A percentile compares a stretch with the other conserved stretches of the same genome.
Evolutionary conservation across 2,113 vertebrate species (phyloP).

Genomic region (Amphilophus citrinellus): DNA sequence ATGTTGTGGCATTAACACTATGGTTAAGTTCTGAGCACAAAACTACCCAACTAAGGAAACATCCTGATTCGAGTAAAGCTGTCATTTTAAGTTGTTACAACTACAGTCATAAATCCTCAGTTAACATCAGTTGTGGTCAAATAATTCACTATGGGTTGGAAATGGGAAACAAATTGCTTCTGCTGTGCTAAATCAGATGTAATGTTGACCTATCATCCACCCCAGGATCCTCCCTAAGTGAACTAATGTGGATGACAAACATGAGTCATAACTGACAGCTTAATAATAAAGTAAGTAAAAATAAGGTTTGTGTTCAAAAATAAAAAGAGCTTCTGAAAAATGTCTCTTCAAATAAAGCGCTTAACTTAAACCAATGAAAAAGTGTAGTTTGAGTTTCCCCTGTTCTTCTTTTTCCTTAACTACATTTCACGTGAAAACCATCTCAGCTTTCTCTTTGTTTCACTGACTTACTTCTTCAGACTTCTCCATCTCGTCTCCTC

Average conservation of each 20-base stretch:
- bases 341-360: no score
- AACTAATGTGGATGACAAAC: neutral
- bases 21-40: neutral
- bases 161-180: neutral
- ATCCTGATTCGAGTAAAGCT: neutral
- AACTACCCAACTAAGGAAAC: fast-evolving
- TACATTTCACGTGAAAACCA: no score
- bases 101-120: neutral
- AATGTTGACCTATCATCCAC: neutral
- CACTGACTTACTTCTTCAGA: no score
- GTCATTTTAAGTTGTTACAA: neutral
- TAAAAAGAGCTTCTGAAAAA: no score
- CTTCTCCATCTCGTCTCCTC: no score
- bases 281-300: neutral
- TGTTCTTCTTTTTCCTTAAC: no score
- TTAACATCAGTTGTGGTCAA: neutral
- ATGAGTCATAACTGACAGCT: neutral
- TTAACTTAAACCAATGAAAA: no score
- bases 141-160: neutral
- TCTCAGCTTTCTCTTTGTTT: no score
- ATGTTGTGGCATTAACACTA: no score
- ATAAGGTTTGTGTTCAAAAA: neutral
- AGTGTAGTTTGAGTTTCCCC: no score
- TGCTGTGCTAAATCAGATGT: neutral
- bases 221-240: neutral